These are phyloP conservation scores for Thereva nobilitata DNA, from an alignment of 2,888 invertebrate genomes.

Conservation along the genomic window DNA sequence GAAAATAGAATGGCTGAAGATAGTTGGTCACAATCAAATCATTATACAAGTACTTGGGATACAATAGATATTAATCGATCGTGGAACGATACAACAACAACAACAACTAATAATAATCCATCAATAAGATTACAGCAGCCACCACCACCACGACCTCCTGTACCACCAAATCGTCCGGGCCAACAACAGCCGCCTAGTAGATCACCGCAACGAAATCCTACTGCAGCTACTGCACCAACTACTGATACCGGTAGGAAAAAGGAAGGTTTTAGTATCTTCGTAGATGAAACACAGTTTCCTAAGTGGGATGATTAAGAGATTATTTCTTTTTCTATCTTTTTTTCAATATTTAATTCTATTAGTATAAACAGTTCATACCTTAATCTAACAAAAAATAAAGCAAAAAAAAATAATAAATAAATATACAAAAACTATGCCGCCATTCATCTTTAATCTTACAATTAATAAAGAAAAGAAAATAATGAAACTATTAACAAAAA, in stretches of 20 bases:
- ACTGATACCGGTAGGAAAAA: slow-evolving; percentile 43
- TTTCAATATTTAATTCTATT: slow-evolving; percentile 20
- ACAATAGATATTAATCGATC: slow-evolving; percentile 53
- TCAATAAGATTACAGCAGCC: slow-evolving; percentile 39
- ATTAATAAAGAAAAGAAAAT: no score
- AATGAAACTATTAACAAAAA: no score
- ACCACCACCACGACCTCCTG: slow-evolving; percentile 44
- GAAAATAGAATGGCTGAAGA: slow-evolving; percentile 43
- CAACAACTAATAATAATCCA: slow-evolving; percentile 34
- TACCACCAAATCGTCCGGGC: slow-evolving; percentile 43
- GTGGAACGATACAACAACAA: slow-evolving; percentile 55
- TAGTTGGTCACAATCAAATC: slow-evolving; percentile 45
- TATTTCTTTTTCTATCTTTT: neutral
- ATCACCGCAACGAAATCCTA: slow-evolving; percentile 42
- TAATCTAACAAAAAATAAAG: slow-evolving; percentile 4
- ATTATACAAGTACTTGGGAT: slow-evolving; percentile 42
- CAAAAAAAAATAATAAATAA: no score
- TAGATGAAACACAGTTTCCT: slow-evolving; percentile 66
- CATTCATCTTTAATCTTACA: no score
- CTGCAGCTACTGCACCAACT: slow-evolving; percentile 44
- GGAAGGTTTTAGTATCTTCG: slow-evolving; percentile 60
- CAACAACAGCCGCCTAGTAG: slow-evolving; percentile 46
- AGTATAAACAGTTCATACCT: slow-evolving; percentile 1
- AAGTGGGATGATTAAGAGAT: slow-evolving; percentile 67
- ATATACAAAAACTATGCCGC: no score